A percentile compares a stretch with the other conserved stretches of the same genome.
phyloP scores from a whole-genome alignment of 2,888 invertebrate genomes.

The Catocala sponsa region DNA sequence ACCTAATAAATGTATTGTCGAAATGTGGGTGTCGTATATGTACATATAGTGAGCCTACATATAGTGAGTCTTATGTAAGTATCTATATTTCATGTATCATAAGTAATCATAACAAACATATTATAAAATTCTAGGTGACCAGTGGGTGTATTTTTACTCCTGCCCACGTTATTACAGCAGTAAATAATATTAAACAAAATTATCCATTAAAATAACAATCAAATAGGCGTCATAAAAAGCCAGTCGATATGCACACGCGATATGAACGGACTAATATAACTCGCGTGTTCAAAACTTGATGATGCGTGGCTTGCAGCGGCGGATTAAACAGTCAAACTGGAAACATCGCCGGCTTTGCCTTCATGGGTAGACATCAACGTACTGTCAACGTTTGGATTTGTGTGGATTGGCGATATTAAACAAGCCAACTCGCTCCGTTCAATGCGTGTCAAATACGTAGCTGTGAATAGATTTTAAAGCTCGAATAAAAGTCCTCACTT shows the following conservation, averaged over 20 bases:
- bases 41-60: too few species aligned
- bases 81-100: too few species aligned
- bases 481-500: slow-evolving; percentile 24
- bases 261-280: slow-evolving; percentile 49
- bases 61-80: too few species aligned
- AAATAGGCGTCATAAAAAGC: too few species aligned
- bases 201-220: too few species aligned
- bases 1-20: too few species aligned
- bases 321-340: slow-evolving; percentile 75
- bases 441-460: slow-evolving; percentile 48
- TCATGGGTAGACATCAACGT: slow-evolving; percentile 63
- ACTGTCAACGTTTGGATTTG: slow-evolving; percentile 76
- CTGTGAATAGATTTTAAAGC: slow-evolving; percentile 24
- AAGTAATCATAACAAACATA: too few species aligned
- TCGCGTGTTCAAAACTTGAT: slow-evolving; percentile 44
- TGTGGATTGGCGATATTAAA: slow-evolving; percentile 75
- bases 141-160: too few species aligned
- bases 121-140: too few species aligned
- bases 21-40: too few species aligned
- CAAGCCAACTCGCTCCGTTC: slow-evolving; percentile 55
- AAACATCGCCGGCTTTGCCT: slow-evolving; percentile 67
- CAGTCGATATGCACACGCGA: slow-evolving; percentile 25
- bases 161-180: too few species aligned
- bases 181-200: too few species aligned
- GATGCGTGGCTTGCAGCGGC: slow-evolving; percentile 56